Evolutionary conservation across 2,797 vertebrate genomes (phyloP).

Genomic region (Lutra lutra): DNA sequence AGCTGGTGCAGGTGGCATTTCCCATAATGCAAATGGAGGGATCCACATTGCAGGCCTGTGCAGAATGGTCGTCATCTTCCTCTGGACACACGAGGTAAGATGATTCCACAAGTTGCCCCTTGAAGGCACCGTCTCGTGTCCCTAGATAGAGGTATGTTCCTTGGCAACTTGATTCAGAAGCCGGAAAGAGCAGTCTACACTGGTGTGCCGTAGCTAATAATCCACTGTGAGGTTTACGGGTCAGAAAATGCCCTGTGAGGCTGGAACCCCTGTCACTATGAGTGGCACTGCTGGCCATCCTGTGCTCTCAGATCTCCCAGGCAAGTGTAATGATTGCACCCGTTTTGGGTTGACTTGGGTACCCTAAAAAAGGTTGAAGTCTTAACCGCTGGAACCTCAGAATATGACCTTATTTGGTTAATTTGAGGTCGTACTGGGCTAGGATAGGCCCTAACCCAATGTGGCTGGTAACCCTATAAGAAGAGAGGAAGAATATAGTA

Average conservation of each 20-base stretch:
- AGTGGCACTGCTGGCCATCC: no score
- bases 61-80: neutral
- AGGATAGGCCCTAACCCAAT: neutral
- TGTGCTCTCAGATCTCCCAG: neutral
- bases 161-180: neutral
- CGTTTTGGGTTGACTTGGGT: neutral
- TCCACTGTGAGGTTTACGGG: neutral
- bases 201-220: neutral
- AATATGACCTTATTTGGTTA: neutral
- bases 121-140: neutral
- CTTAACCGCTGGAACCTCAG: neutral
- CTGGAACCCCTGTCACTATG: neutral
- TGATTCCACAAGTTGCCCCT: neutral
- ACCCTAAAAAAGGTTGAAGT: neutral
- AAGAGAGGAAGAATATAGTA: neutral
- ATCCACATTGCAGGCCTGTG: no score
- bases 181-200: no score
- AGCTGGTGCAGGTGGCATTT: neutral
- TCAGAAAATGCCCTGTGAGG: no score
- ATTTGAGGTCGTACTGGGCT: neutral
- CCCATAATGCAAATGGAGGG: neutral
- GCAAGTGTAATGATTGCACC: no score
- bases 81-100: neutral
- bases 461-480: neutral
- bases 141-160: neutral